phyloP scores from a whole-genome alignment of 2,797 vertebrate genomes.

The Aldrovandia affinis region DNA sequence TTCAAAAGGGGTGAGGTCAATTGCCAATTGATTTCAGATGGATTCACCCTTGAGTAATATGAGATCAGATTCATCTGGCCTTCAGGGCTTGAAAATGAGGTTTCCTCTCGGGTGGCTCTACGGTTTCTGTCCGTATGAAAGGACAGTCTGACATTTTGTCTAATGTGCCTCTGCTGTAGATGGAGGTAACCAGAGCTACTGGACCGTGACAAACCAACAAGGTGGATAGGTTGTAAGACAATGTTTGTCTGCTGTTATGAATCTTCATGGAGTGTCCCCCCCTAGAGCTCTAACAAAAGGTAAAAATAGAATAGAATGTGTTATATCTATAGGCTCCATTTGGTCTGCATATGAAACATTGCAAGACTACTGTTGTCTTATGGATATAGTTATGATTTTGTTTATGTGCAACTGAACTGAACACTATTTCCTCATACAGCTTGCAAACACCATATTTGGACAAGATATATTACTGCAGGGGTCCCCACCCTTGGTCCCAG shows the following conservation, averaged over 20 bases:
- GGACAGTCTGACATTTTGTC: slow-evolving; percentile 13
- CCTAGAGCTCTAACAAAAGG: neutral
- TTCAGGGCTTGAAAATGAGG: neutral
- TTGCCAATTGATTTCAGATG: neutral
- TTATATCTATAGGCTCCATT: no score
- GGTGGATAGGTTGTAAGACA: neutral
- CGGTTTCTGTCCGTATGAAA: neutral
- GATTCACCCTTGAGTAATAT: slow-evolving; percentile 8
- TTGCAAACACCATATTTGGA: no score
- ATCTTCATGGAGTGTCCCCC: no score
- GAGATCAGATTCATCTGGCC: slow-evolving; percentile 13
- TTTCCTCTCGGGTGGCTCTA: neutral
- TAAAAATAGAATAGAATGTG: no score
- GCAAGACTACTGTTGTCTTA: no score
- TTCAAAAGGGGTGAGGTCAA: slow-evolving; percentile 21
- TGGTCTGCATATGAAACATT: no score
- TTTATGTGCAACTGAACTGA: no score
- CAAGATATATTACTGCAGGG: no score
- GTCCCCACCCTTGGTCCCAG: no score
- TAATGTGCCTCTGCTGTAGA: neutral
- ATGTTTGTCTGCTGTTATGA: neutral
- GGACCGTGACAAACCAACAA: slow-evolving; percentile 1
- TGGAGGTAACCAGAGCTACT: slow-evolving; percentile 8
- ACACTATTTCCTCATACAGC: no score
- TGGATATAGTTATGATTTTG: no score